Evolutionary conservation across 2,797 vertebrate genomes (phyloP), one percentile per base, ranked within the genome.

Genomic region (Acanthornis magna): DNA sequence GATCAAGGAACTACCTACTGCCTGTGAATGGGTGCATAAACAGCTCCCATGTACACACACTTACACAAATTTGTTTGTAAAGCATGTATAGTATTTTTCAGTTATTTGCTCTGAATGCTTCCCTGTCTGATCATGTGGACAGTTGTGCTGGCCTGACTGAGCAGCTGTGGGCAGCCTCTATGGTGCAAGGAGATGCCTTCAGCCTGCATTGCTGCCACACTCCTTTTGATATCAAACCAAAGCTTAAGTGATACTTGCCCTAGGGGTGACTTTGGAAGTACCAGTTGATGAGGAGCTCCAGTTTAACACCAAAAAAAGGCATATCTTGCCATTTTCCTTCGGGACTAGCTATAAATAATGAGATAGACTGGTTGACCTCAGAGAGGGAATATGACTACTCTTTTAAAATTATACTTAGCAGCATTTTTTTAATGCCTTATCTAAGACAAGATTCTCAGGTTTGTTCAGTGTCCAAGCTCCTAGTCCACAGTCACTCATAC

Each of bases 231-330:
- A 51, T 10, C 61, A 82, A 79, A 63, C 63, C 53, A 86, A 45
- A 62, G 34, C 14, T 93, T 4, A 62, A 89, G 58, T 73, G 73
- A 36, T 72, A 25, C 29, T 88, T 88, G 43, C 50, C 43, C 34
- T 72, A 21, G 22, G 62, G 16, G 47, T 88, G 54, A 29, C 76
- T 94, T 91, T 36, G 29, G 14, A 34, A 34, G 34, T 91, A 43
- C 60, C 79, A 84, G 42, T 76, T 88, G 73, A 72, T 86, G 48
- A 89, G 61, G 43, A 85, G 58, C 62, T 93, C 73, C 51, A 92
- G 51, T 66, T 78, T 62, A 92, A 65, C 61, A 68, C 95, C 91
- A 95, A 93, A 96, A 95, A 96, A 93, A 93, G 96, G 73, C 93
- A 88, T 89, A 75, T 51, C 10, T 36, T 91, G 66, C 81, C 29